phyloP scores from a whole-genome alignment of 2,797 vertebrate species.

The Sebastes steindachneri region DNA sequence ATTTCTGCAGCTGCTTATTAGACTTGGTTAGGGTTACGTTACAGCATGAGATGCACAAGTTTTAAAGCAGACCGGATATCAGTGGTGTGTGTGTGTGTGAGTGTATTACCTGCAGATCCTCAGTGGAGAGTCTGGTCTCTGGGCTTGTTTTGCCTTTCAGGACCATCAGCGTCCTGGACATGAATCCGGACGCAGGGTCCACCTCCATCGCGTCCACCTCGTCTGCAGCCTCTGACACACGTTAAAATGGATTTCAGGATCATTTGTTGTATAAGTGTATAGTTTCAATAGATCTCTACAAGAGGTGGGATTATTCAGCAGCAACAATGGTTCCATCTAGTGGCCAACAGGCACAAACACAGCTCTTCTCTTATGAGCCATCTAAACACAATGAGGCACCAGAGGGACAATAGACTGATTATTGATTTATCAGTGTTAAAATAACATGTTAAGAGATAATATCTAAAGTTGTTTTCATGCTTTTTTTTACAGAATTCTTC shows the following conservation, averaged over 20 bases:
- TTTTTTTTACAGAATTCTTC: no score
- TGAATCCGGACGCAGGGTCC: conserved; percentile 74
- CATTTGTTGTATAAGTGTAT: neutral
- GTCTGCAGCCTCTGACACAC: conserved; percentile 46
- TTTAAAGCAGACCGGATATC: neutral
- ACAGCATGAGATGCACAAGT: neutral
- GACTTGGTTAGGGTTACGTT: neutral
- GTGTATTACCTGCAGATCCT: conserved; percentile 88
- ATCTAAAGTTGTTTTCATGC: neutral
- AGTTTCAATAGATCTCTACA: neutral
- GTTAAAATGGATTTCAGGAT: conserved; percentile 11
- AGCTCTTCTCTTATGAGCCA: neutral
- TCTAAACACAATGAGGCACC: neutral
- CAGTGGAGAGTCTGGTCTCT: conserved; percentile 90
- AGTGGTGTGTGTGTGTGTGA: neutral
- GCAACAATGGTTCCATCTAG: conserved; percentile 75
- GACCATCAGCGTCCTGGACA: conserved; percentile 75
- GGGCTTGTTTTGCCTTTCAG: conserved; percentile 89
- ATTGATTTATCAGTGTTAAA: neutral
- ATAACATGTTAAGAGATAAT: neutral
- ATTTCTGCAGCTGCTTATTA: conserved; percentile 3
- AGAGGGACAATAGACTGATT: neutral
- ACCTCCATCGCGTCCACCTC: conserved; percentile 76
- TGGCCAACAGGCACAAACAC: conserved; percentile 50
- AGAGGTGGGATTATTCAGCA: conserved; percentile 12